Evolutionary conservation across 2,797 vertebrate species (phyloP), one percentile per base, ranked within the genome.

Genomic region (Labroides dimidiatus): DNA sequence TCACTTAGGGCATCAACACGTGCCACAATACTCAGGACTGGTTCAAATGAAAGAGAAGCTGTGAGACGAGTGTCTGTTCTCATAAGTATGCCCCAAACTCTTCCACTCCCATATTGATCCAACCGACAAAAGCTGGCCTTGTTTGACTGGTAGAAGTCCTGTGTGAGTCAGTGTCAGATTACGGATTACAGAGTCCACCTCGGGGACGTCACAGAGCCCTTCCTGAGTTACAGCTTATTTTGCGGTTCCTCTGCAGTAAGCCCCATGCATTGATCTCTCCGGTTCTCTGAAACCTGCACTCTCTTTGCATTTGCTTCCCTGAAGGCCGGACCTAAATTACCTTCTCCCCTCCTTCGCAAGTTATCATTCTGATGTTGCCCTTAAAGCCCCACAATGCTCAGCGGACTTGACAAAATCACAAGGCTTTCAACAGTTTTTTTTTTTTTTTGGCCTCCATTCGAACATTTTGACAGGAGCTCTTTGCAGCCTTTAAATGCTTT

Each of bases 321-420:
- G 58, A 72, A 67, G 71, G 47, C 72, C 47, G 67, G 70, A 86
- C 75, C 77, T 75, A 77, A 89, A 91, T 88, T 84, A 82, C 77
- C 81, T 80, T 56, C 41, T 44, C 37, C 66, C 72, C 50, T 72
- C 50, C 50, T 24, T 27, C 69, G n/a, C 52, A 77, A 85, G 82
- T 87, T 82, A 84, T 88, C 67, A 30, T 55, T 48, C 64, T 61
- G 48, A 47, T 58, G 72, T 78, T 80, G 54, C 58, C 64, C 75
- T 75, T 58, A 66, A 69, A 79, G 64, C 70, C 69, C 27, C 55
- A 7, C 47, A 9, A 64, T 42, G 56, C 81, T 79, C 63, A 37
- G 71, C 51, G 9, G 66, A 66, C 56, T 69, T 47, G 64, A 67
- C 39, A 72, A 78, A 85, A 85, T 74, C 70, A 69, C 74, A 63